Evolutionary conservation across 2,797 vertebrate genomes (phyloP).

Genomic region (Coreius guichenoti): DNA sequence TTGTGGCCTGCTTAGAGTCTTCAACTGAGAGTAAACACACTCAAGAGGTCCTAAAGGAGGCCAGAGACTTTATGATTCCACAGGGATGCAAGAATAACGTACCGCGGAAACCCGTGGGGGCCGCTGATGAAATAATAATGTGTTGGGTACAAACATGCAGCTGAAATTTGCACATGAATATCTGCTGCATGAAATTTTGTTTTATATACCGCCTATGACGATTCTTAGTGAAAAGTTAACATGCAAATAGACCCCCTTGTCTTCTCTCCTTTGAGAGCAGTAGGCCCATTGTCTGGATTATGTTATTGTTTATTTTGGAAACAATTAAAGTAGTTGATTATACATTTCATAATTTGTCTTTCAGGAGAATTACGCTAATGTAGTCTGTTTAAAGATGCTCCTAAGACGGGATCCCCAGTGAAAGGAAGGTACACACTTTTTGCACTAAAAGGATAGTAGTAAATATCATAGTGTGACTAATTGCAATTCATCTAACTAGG

Average conservation of each 20-base stretch:
- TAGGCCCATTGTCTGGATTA: constrained; percentile 74
- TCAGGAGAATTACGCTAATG: constrained; percentile 48
- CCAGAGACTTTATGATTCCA: constrained; percentile 36
- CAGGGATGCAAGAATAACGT: constrained; percentile 8
- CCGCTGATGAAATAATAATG: constrained; percentile 81
- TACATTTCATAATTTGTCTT: constrained; percentile 79
- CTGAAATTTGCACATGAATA: constrained; percentile 86
- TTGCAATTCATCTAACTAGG: constrained; percentile 6
- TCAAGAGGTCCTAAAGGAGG: constrained; percentile 61
- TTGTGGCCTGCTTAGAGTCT: constrained; percentile 34
- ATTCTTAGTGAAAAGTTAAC: constrained; percentile 80
- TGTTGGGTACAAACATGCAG: constrained; percentile 69
- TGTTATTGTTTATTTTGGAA: constrained; percentile 82
- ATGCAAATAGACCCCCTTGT: constrained; percentile 75
- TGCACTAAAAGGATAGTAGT: constrained; percentile 8
- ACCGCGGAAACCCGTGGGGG: constrained; percentile 54
- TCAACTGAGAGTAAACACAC: constrained; percentile 45
- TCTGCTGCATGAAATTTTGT: constrained; percentile 79
- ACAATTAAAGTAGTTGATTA: constrained; percentile 80
- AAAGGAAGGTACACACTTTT: constrained; percentile 30
- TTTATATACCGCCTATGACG: constrained; percentile 75
- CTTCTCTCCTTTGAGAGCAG: constrained; percentile 72
- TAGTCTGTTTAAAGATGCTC: constrained; percentile 46
- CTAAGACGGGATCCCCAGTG: constrained; percentile 23
- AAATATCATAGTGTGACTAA: constrained; percentile 12